A percentile compares a stretch with the other conserved stretches of the same genome.
phyloP scores from a whole-genome alignment of 2,888 invertebrate genomes.

The Orthonevra nobilis region DNA sequence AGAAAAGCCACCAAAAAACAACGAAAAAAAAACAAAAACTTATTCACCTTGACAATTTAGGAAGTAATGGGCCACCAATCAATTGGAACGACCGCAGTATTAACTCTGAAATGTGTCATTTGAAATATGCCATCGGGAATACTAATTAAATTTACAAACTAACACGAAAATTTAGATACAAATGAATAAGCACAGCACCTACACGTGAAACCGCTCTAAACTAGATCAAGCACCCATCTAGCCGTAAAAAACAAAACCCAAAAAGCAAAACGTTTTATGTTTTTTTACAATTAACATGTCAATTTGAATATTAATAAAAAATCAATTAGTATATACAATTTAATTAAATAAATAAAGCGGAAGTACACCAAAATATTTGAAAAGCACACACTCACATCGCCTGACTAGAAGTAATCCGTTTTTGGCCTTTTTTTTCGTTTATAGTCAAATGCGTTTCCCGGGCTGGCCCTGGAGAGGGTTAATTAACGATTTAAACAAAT shows the following conservation, averaged over 20 bases:
- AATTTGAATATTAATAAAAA: background rate
- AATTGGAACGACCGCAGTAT: conserved; percentile 44
- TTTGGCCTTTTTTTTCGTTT: conserved; percentile 10
- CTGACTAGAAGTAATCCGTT: conserved; percentile 3
- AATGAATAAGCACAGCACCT: conserved; percentile 2
- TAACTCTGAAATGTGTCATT: conserved; percentile 29
- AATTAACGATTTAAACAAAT: conserved; percentile 26
- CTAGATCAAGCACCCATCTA: background rate
- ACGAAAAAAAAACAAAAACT: conserved; percentile 4
- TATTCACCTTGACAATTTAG: conserved; percentile 41
- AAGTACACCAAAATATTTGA: conserved; percentile 26
- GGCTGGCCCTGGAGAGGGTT: too few species aligned
- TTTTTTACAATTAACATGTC: background rate
- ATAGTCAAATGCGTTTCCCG: too few species aligned
- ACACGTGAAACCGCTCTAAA: background rate
- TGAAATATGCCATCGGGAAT: conserved; percentile 21
- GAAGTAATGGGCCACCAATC: conserved; percentile 51
- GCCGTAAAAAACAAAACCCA: background rate
- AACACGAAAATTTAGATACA: background rate
- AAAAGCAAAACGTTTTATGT: too few species aligned
- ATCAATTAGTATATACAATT: background rate
- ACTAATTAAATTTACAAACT: conserved; percentile 28
- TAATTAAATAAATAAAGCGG: conserved; percentile 2
- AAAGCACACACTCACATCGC: conserved; percentile 22
- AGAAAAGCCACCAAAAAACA: conserved; percentile 10